Percentiles rank a stretch among this genome's conserved stretches.
Evolutionary conservation across 2,797 vertebrate genomes (phyloP).

Genomic region (Pogonophryne albipinna): DNA sequence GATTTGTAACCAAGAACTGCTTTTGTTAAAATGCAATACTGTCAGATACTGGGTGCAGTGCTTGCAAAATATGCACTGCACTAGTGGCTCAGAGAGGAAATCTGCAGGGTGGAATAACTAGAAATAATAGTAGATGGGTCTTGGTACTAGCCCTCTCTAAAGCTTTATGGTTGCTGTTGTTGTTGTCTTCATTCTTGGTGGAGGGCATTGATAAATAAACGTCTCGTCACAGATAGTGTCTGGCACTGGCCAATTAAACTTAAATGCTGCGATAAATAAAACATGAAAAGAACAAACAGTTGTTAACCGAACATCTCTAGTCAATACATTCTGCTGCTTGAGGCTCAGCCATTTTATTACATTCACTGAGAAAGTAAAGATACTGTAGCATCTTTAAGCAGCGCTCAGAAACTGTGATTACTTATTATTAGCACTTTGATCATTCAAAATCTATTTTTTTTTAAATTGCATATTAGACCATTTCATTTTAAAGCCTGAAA

Average conservation of each 20-base stretch:
- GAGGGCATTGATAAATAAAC: slow-evolving; percentile 21
- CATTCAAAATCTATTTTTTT: too few relatives aligned
- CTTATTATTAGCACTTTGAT: too few relatives aligned
- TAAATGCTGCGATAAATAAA: slow-evolving; percentile 52
- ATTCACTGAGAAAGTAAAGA: background rate
- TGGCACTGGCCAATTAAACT: slow-evolving; percentile 21
- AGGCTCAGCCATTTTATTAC: background rate
- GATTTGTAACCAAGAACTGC: too few relatives aligned
- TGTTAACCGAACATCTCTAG: background rate
- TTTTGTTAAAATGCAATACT: too few relatives aligned
- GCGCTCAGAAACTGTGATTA: background rate
- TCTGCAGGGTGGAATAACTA: too few relatives aligned
- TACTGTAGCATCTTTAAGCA: too few relatives aligned
- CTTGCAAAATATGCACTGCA: too few relatives aligned
- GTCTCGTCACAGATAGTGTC: slow-evolving; percentile 5
- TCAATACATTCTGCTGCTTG: background rate
- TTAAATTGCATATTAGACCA: background rate
- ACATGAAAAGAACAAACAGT: slow-evolving; percentile 38
- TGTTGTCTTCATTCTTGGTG: background rate
- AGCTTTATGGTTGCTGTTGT: background rate
- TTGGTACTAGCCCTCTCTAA: too few relatives aligned
- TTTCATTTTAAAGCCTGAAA: background rate
- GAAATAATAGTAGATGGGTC: background rate
- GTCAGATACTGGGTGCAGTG: too few relatives aligned
- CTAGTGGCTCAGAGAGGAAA: too few relatives aligned